Evolutionary conservation across 1,140 invertebrate genomes (phyloP).

Genomic region (Manduca sexta): DNA sequence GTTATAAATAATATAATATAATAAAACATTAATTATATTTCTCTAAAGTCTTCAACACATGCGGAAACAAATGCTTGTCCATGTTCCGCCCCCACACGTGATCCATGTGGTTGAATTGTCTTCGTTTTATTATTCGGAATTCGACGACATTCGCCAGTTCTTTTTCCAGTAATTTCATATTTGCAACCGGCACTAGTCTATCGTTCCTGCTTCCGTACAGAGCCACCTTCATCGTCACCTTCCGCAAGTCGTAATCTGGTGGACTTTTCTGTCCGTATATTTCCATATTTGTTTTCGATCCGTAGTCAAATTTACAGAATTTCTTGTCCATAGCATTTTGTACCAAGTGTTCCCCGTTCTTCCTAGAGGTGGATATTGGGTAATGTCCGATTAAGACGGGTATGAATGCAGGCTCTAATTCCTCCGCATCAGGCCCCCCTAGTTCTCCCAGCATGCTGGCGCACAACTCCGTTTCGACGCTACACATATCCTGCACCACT

Average conservation of each 20-base stretch:
- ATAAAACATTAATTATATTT: constrained; percentile 3
- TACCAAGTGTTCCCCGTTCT: constrained; percentile 77
- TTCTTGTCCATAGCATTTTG: constrained; percentile 68
- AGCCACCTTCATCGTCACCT: constrained; percentile 71
- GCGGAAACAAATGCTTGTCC: constrained; percentile 9
- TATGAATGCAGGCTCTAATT: constrained; percentile 18
- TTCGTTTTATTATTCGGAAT: background rate
- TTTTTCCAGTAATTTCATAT: background rate
- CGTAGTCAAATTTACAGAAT: constrained; percentile 66
- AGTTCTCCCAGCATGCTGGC: background rate
- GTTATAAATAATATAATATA: too few species aligned
- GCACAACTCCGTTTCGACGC: background rate
- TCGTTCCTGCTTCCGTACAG: constrained; percentile 75
- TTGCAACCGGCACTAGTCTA: constrained; percentile 36
- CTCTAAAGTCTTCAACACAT: constrained; percentile 4
- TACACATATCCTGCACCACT: background rate
- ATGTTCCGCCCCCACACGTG: constrained; percentile 9
- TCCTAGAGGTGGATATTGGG: constrained; percentile 67
- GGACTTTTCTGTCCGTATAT: constrained; percentile 68
- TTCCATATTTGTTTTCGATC: constrained; percentile 56
- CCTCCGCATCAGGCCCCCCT: constrained; percentile 13
- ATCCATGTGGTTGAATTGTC: constrained; percentile 9
- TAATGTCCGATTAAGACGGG: constrained; percentile 10
- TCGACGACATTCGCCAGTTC: constrained; percentile 7
- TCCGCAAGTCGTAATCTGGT: constrained; percentile 70